Conservation (phyloP, 2,113 vertebrate species). For the Chionomys nivalis region DNA sequence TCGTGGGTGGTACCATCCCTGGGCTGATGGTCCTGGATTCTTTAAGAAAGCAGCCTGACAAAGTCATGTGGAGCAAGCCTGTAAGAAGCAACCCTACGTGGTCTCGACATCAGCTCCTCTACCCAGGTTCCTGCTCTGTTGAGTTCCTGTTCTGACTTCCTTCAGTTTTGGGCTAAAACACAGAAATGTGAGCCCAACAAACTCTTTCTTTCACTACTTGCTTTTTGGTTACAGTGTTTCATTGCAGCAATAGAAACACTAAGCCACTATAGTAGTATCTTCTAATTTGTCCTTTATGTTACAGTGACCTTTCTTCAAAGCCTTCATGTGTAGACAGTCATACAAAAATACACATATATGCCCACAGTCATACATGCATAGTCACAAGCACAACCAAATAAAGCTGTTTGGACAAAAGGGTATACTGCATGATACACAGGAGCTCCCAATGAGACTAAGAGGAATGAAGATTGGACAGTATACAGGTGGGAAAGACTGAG, state of each 20-base stretch:
- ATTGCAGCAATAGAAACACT: background rate
- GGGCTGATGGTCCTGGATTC: background rate
- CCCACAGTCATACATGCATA: background rate
- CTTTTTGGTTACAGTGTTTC: background rate
- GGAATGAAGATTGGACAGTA: background rate
- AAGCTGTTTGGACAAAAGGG: background rate
- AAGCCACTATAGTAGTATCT: background rate
- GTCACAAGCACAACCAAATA: background rate
- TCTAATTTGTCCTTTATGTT: background rate
- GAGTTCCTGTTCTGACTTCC: background rate
- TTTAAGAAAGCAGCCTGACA: background rate
- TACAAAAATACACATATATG: background rate
- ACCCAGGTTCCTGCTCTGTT: background rate
- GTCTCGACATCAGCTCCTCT: background rate
- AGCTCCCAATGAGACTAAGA: background rate
- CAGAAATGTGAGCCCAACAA: background rate
- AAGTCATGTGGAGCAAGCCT: background rate
- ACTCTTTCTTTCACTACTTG: background rate
- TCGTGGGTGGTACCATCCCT: background rate
- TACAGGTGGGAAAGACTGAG: background rate
- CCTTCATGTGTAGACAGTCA: background rate
- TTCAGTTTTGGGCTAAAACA: background rate
- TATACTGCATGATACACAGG: background rate
- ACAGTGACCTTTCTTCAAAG: constrained; percentile 15
- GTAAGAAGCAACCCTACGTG: background rate